A percentile compares a stretch with the other conserved stretches of the same genome.
These are phyloP conservation scores for Diachasmimorpha longicaudata DNA, from an alignment of 1,140 invertebrate genomes.

Conservation along the genomic window DNA sequence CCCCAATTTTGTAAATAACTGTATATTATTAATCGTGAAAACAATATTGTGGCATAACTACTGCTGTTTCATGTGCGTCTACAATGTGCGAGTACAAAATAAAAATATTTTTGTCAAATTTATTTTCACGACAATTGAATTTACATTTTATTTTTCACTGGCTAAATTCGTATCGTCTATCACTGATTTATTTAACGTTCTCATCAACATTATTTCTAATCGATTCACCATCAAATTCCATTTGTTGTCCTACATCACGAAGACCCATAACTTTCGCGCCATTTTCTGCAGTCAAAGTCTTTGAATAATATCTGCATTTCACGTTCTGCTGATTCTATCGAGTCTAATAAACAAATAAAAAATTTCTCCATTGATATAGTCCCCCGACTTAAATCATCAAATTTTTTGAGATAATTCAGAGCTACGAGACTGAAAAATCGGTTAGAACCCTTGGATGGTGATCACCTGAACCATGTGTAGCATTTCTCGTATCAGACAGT, in stretches of 20 bases:
- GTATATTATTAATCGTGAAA: background rate
- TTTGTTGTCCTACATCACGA: constrained; percentile 51
- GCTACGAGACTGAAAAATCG: too few relatives aligned
- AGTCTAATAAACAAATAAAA: constrained; percentile 69
- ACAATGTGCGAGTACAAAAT: constrained; percentile 33
- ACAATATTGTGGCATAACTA: background rate
- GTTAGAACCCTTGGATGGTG: background rate
- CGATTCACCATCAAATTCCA: constrained; percentile 50
- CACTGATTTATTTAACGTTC: constrained; percentile 7
- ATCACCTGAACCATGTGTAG: constrained; percentile 86
- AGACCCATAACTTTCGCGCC: constrained; percentile 65
- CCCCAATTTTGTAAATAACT: background rate
- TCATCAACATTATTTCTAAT: constrained; percentile 56
- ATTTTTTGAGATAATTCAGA: too few relatives aligned
- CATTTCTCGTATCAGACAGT: constrained; percentile 90
- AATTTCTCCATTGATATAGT: background rate
- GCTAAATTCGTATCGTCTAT: constrained; percentile 6
- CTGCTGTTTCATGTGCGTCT: constrained; percentile 18
- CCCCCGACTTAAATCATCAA: background rate
- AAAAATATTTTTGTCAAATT: constrained; percentile 40
- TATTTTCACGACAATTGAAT: constrained; percentile 24
- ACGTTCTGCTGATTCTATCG: constrained; percentile 71
- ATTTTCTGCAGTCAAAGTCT: constrained; percentile 70
- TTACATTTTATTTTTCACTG: background rate
- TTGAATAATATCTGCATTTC: constrained; percentile 88